These are phyloP conservation scores for Brachypteracias leptosomus DNA, from an alignment of 2,113 vertebrate species.

Conservation along the genomic window DNA sequence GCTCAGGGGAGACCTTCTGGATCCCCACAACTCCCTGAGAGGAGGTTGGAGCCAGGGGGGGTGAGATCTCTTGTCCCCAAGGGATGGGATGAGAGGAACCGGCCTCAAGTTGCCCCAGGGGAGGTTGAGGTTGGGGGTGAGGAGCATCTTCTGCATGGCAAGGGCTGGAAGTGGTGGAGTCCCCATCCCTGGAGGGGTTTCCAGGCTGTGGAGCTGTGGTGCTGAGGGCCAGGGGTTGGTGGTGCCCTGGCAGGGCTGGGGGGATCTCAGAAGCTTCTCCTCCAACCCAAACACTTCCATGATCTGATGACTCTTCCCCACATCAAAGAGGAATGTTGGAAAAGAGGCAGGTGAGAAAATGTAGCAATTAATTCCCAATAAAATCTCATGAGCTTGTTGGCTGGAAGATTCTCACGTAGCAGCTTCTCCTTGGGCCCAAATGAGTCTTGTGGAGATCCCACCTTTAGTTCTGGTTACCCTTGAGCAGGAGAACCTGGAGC, in stretches of 20 bases:
- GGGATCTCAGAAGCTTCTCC: not conserved
- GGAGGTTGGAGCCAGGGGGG: too few relatives aligned
- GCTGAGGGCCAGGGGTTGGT: not conserved
- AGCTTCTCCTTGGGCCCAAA: not conserved
- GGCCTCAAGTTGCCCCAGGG: too few relatives aligned
- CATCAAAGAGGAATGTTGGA: rapidly evolving
- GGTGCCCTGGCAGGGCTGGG: too few relatives aligned
- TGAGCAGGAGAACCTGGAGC: not conserved
- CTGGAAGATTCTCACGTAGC: not conserved
- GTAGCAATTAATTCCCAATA: not conserved
- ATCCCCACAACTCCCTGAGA: too few relatives aligned
- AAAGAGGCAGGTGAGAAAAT: not conserved
- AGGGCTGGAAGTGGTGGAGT: too few relatives aligned
- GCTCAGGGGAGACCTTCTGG: too few relatives aligned
- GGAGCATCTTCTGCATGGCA: too few relatives aligned
- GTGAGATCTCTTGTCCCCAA: too few relatives aligned
- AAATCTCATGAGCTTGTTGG: not conserved
- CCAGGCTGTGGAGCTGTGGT: not conserved
- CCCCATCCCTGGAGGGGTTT: too few relatives aligned
- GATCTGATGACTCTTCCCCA: not conserved
- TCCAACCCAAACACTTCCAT: not conserved
- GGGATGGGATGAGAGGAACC: too few relatives aligned
- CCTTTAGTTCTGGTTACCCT: not conserved
- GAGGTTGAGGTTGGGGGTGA: too few relatives aligned
- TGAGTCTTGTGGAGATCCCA: not conserved